Conservation (phyloP, 2,888 invertebrate genomes). For the Alentia gelatinosa region DNA sequence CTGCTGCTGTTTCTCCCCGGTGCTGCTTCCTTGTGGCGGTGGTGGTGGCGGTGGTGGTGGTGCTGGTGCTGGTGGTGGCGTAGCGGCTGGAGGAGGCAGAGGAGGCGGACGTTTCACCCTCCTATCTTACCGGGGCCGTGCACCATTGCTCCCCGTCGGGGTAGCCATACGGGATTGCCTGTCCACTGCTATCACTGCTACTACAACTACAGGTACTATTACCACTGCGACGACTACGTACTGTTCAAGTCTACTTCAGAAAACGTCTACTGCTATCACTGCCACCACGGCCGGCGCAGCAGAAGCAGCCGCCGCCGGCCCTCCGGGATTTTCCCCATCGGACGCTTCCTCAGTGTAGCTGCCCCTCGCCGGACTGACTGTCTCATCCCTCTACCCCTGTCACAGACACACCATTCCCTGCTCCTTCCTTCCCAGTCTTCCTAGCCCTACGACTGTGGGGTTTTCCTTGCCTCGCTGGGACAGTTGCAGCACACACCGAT, state of each 20-base stretch:
- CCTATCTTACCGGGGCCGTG: not conserved
- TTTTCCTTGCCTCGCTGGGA: too few species aligned
- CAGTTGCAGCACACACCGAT: too few species aligned
- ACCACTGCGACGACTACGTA: not conserved
- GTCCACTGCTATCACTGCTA: not conserved
- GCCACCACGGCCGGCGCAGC: too few species aligned
- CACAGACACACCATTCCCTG: not conserved
- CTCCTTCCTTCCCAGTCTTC: too few species aligned
- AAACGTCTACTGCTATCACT: too few species aligned
- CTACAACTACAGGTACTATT: not conserved
- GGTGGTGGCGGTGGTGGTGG: not conserved
- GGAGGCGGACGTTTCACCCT: not conserved
- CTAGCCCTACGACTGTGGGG: too few species aligned
- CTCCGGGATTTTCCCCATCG: too few species aligned
- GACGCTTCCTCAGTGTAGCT: not conserved
- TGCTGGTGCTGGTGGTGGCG: not conserved
- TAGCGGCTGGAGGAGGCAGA: not conserved
- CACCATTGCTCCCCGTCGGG: not conserved
- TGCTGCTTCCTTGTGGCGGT: not conserved
- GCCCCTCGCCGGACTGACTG: not conserved
- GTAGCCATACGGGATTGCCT: conserved; percentile 1
- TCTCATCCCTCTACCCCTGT: not conserved
- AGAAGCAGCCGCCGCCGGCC: too few species aligned
- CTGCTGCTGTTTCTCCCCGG: not conserved
- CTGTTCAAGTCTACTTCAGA: too few species aligned